These are phyloP conservation scores for Delphinus delphis DNA, from an alignment of 2,113 vertebrate species.

Conservation along the genomic window DNA sequence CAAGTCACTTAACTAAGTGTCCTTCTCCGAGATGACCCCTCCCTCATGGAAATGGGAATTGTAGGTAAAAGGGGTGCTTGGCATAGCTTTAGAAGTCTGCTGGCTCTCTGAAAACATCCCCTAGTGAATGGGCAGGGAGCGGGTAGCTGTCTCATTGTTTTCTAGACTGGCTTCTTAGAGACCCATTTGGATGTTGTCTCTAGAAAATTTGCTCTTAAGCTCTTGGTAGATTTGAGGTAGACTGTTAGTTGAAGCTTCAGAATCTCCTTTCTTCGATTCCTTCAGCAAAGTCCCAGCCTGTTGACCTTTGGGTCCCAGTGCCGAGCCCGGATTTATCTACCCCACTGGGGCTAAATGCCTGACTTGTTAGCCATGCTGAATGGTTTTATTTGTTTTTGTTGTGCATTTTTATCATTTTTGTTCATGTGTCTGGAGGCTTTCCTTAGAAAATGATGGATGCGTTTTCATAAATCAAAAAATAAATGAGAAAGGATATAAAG, in stretches of 20 bases:
- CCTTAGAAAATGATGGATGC: conserved; percentile 78
- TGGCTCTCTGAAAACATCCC: neutral
- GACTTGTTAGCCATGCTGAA: conserved; percentile 73
- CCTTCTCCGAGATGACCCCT: neutral
- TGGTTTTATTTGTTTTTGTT: conserved; percentile 76
- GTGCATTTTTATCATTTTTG: conserved; percentile 80
- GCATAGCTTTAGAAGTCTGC: neutral
- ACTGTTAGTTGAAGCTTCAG: neutral
- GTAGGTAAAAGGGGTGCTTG: neutral
- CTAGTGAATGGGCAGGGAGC: neutral
- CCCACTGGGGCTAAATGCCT: conserved; percentile 63
- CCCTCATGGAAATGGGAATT: neutral
- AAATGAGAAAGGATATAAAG: conserved; percentile 71
- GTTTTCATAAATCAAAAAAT: conserved; percentile 80
- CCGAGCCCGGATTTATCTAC: conserved; percentile 61
- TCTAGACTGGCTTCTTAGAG: neutral
- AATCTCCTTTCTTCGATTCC: conserved; percentile 55
- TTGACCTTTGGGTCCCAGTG: conserved; percentile 57
- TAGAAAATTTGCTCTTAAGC: neutral
- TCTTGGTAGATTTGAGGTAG: conserved; percentile 19
- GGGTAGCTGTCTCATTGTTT: neutral
- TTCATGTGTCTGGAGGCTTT: conserved; percentile 72
- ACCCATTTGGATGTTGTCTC: neutral
- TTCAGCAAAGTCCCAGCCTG: conserved; percentile 24
- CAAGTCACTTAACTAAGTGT: neutral